phyloP scores from a whole-genome alignment of 2,888 invertebrate genomes.

The Spilarctia lutea region DNA sequence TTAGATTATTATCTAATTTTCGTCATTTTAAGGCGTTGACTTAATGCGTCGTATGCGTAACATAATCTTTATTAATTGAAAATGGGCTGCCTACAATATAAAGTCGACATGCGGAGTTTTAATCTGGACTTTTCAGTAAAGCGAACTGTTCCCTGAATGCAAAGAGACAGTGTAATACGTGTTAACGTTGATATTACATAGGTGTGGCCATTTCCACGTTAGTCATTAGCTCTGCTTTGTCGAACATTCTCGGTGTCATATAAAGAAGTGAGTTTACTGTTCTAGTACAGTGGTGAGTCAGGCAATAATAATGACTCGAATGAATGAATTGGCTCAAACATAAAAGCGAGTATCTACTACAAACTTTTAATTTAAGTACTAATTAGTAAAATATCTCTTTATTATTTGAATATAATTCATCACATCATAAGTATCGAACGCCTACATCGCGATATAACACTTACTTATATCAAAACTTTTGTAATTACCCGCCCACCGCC shows the following conservation, averaged over 20 bases:
- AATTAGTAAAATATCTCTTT: neutral
- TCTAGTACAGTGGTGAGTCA: neutral
- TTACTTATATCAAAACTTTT: neutral
- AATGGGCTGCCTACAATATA: neutral
- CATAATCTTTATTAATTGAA: neutral
- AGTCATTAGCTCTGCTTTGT: slow-evolving; percentile 2
- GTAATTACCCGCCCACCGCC: no score
- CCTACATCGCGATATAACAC: neutral
- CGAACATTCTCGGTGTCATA: neutral
- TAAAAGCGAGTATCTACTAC: neutral
- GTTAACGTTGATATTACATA: slow-evolving; percentile 27
- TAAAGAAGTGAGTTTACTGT: neutral
- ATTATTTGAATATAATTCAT: neutral
- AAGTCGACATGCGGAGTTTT: neutral
- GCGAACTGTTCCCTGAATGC: slow-evolving; percentile 18
- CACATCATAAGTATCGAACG: neutral
- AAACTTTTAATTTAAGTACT: neutral
- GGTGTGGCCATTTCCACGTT: slow-evolving; percentile 2
- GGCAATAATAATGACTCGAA: neutral
- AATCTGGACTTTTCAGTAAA: neutral
- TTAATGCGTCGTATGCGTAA: neutral
- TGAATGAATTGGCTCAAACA: neutral
- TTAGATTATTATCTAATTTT: neutral
- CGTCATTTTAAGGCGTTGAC: no score
- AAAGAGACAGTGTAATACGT: slow-evolving; percentile 14